Percentiles rank a stretch among this genome's conserved stretches.
Conservation (phyloP, 2,888 invertebrate genomes). For the Argyresthia albistria region DNA sequence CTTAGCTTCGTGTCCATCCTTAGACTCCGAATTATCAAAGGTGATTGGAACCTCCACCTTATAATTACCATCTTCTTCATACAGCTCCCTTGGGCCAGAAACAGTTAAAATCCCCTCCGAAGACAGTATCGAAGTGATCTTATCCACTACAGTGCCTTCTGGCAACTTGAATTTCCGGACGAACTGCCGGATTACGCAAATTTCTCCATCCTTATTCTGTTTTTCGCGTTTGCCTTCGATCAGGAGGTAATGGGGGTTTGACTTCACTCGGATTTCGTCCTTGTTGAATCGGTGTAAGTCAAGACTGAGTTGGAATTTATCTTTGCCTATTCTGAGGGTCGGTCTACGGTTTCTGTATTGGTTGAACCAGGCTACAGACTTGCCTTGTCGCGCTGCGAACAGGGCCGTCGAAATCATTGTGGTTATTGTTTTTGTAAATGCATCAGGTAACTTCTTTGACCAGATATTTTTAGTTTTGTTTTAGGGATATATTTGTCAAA, state of each 20-base stretch:
- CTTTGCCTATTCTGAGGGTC: constrained; percentile 33
- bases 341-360: constrained; percentile 23
- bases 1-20: no score
- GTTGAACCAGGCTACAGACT: not conserved
- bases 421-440: no score
- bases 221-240: constrained; percentile 54
- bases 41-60: constrained; percentile 12
- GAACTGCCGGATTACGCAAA: constrained; percentile 33
- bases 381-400: no score
- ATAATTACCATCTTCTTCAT: constrained; percentile 25
- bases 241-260: constrained; percentile 35
- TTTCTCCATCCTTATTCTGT: constrained; percentile 26
- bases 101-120: constrained; percentile 41
- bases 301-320: constrained; percentile 41
- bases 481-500: no score
- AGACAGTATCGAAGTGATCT: constrained; percentile 23
- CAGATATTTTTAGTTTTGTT: no score
- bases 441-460: no score
- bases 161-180: constrained; percentile 46
- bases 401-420: no score
- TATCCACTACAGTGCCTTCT: not conserved
- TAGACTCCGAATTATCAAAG: no score
- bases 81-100: constrained; percentile 29
- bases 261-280: constrained; percentile 49
- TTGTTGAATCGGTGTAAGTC: constrained; percentile 38